A percentile compares a stretch with the other conserved stretches of the same genome.
Evolutionary conservation across 2,113 vertebrate genomes (phyloP).

Genomic region (Ondatra zibethicus): DNA sequence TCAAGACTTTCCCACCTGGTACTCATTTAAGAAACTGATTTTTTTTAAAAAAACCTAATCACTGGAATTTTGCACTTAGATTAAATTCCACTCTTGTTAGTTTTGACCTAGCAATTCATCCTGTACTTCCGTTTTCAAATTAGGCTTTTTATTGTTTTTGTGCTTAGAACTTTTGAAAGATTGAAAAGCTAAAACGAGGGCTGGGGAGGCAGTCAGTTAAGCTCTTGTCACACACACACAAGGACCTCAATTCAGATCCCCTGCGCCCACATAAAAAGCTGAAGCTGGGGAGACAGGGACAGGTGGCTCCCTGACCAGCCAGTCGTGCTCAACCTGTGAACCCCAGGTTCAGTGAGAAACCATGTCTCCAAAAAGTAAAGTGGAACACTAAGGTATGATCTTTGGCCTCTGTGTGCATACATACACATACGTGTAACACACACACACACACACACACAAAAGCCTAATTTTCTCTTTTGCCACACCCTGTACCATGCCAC

Average conservation of each 20-base stretch:
- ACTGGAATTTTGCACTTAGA: conserved; percentile 68
- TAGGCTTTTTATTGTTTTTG: conserved; percentile 44
- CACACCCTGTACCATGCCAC: background rate
- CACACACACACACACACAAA: background rate
- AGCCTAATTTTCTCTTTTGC: background rate
- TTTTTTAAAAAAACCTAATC: conserved; percentile 62
- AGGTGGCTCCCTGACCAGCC: background rate
- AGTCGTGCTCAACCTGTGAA: background rate
- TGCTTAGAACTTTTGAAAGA: conserved; percentile 18
- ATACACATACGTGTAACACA: background rate
- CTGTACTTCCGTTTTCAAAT: conserved; percentile 65
- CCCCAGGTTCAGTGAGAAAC: background rate
- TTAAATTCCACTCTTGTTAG: conserved; percentile 75
- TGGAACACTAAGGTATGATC: background rate
- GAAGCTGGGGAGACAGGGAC: background rate
- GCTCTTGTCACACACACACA: background rate
- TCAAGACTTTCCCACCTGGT: conserved; percentile 66
- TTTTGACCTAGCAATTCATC: conserved; percentile 67
- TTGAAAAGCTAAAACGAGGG: conserved; percentile 27
- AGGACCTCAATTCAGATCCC: background rate
- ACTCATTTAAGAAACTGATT: conserved; percentile 75
- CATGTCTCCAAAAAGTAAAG: background rate
- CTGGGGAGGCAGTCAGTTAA: background rate
- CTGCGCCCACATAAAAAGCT: background rate
- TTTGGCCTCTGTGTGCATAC: background rate